Evolutionary conservation across 2,113 vertebrate species (phyloP), one percentile per base, ranked within the genome.

Genomic region (Numida meleagris): DNA sequence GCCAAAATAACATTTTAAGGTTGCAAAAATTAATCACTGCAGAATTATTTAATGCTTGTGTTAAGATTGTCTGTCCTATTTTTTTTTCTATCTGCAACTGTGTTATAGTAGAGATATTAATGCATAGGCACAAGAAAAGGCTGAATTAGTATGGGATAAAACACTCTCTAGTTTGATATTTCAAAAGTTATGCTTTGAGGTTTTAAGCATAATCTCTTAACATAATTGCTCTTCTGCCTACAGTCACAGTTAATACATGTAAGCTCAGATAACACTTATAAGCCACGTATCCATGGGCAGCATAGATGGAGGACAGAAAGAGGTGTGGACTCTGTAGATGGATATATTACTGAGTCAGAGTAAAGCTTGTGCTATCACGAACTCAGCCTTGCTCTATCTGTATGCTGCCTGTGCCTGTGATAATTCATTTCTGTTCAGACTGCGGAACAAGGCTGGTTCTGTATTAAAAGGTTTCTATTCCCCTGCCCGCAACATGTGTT

Each of bases 371-470:
- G 50, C 72, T 86, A 42, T 82, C 77, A 59, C 61, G 71, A 67
- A n/a, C 62, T 62, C 90, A 90, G 70, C 63, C 88, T 92, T 93
- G 63, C 76, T 96, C 67, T 4, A 6, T 55, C 53, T 80, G 68
- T 57, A 23, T 34, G 61, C 74, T 67, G 42, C 50, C 78, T 74
- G 33, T 71, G 61, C 53, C 45, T 58, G 74, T 65, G 81, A 58
- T 78, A 95, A 89, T 82, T 94, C 50, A 86, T 86, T 90, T 89
- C 87, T 81, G 40, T 78, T 88, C 84, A 89, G 73, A 82, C 59
- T 67, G 79, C 25, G 94, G 48, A 88, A 29, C 46, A 93, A 91
- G 63, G 67, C 31, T 95, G 73, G 66, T 58, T 73, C 20, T 14
- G 13, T 76, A 63, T 86, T 73, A 78, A 78, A 78, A 91, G 57